These are phyloP conservation scores for Diceros bicornis DNA, from an alignment of 2,797 vertebrate species.

Conservation along the genomic window DNA sequence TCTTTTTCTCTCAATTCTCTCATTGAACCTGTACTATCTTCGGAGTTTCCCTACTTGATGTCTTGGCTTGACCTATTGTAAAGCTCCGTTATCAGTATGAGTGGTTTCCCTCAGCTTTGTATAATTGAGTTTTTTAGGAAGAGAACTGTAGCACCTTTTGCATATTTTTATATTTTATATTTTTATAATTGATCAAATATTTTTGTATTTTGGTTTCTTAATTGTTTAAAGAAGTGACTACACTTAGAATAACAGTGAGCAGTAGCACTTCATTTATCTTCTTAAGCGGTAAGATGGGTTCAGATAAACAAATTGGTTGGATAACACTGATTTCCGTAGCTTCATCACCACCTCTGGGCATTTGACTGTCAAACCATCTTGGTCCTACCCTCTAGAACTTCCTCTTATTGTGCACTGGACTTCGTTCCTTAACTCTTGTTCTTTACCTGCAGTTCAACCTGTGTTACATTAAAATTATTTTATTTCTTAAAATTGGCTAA, in stretches of 20 bases:
- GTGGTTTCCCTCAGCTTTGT: constrained; percentile 11
- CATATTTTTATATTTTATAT: neutral
- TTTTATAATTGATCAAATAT: neutral
- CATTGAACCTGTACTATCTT: neutral
- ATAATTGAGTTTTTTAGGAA: neutral
- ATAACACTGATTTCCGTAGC: neutral
- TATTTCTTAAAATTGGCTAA: constrained; percentile 1
- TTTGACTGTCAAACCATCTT: neutral
- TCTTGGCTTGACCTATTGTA: neutral
- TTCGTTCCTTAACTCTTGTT: neutral
- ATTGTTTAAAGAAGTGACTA: neutral
- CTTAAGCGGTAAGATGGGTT: neutral
- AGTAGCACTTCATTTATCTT: neutral
- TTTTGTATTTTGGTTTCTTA: neutral
- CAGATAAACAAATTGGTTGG: neutral
- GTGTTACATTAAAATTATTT: neutral
- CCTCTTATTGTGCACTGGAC: neutral
- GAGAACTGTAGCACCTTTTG: neutral
- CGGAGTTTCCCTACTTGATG: neutral
- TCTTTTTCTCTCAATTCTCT: neutral
- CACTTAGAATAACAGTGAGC: neutral
- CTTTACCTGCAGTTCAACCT: neutral
- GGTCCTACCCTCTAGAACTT: neutral
- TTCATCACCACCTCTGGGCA: neutral
- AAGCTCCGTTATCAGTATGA: neutral